phyloP scores from a whole-genome alignment of 2,888 invertebrate species.

The Pantelozetes paolii region DNA sequence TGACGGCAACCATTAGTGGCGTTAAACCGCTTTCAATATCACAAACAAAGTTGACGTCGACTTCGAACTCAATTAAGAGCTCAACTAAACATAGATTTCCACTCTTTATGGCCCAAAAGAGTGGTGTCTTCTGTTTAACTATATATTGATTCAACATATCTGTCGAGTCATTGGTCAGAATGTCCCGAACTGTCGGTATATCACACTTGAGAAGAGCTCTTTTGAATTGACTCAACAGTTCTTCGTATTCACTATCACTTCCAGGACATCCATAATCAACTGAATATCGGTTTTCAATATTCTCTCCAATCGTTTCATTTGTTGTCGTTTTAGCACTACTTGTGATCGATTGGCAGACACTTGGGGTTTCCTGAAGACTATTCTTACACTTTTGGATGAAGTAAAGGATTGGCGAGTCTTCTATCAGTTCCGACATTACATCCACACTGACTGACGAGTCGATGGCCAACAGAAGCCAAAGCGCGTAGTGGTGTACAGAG shows the following conservation, averaged over 20 bases:
- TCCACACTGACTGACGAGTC: neutral
- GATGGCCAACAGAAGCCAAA: slow-evolving; percentile 9
- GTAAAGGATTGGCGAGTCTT: slow-evolving; percentile 21
- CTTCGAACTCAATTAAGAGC: slow-evolving; percentile 52
- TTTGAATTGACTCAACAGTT: slow-evolving; percentile 58
- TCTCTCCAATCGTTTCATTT: slow-evolving; percentile 1
- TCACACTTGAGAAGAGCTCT: slow-evolving; percentile 56
- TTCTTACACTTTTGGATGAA: slow-evolving; percentile 13
- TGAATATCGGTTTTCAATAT: neutral
- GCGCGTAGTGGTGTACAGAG: slow-evolving; percentile 2
- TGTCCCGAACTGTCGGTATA: slow-evolving; percentile 30
- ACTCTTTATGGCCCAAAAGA: slow-evolving; percentile 40
- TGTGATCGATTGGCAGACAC: neutral
- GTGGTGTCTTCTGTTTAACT: slow-evolving; percentile 36
- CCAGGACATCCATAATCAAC: neutral
- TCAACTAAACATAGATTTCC: slow-evolving; percentile 55
- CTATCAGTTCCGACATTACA: neutral
- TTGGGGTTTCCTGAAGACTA: neutral
- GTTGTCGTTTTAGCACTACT: neutral
- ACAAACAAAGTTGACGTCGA: slow-evolving; percentile 54
- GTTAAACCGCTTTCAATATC: slow-evolving; percentile 56
- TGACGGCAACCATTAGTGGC: slow-evolving; percentile 62
- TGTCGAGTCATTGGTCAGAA: slow-evolving; percentile 32
- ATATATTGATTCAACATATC: slow-evolving; percentile 35
- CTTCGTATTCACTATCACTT: slow-evolving; percentile 13